Conservation (phyloP, 92 coral and sea anemone species). For the Heliopora coerulea region DNA sequence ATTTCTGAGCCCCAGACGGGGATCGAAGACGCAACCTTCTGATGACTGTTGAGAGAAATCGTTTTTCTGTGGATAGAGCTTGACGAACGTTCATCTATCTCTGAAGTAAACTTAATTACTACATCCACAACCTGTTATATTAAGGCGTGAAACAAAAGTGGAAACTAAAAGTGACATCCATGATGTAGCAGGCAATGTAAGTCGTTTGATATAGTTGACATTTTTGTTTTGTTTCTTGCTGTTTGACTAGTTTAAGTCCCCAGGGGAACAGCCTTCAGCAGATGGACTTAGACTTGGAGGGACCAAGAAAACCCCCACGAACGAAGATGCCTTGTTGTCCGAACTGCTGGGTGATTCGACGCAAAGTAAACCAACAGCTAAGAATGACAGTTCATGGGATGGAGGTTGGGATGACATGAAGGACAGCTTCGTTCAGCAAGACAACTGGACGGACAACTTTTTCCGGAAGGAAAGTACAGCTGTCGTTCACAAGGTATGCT, state of each 20-base stretch:
- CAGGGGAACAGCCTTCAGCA: conserved; percentile 8
- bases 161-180: no score
- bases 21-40: no score
- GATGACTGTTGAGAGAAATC: no score
- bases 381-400: conserved; percentile 28
- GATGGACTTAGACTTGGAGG: conserved; percentile 37
- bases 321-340: conserved; percentile 47
- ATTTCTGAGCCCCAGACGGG: no score
- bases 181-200: no score
- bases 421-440: conserved; percentile 40
- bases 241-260: conserved; percentile 10
- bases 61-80: no score
- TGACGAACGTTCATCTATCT: no score
- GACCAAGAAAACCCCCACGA: conserved; percentile 25
- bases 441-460: conserved; percentile 31
- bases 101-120: no score
- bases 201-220: no score
- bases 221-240: background rate
- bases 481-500: conserved; percentile 17
- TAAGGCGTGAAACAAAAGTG: no score
- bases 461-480: conserved; percentile 15
- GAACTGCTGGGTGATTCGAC: conserved; percentile 42
- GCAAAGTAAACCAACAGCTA: conserved; percentile 16
- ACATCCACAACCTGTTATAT: no score
- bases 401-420: conserved; percentile 40